A percentile compares a stretch with the other conserved stretches of the same genome.
Evolutionary conservation across 2,797 vertebrate genomes (phyloP).

Genomic region (Protosalanx chinensis): DNA sequence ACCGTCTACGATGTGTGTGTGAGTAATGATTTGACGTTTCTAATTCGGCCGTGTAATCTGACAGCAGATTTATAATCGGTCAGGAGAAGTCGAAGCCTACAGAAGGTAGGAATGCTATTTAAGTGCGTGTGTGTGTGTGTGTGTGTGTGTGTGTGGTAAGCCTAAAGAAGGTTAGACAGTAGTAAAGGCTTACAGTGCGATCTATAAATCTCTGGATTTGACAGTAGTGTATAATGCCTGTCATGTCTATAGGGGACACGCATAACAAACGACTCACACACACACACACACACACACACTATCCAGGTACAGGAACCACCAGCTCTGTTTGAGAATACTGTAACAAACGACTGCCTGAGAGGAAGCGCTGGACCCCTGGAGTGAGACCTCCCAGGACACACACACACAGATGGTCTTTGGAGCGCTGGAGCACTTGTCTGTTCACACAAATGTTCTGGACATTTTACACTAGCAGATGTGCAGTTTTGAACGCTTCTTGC

Average conservation of each 20-base stretch:
- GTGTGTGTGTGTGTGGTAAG: not conserved
- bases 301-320: slow-evolving; percentile 22
- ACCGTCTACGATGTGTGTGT: not conserved
- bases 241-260: slow-evolving; percentile 40
- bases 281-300: not conserved
- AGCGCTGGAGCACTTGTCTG: not conserved
- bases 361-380: slow-evolving; percentile 54
- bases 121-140: slow-evolving; percentile 7
- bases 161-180: not conserved
- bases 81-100: not conserved
- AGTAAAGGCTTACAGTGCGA: not conserved
- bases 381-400: slow-evolving; percentile 53
- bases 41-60: not conserved
- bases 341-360: slow-evolving; percentile 42
- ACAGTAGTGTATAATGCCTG: slow-evolving; percentile 43
- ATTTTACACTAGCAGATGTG: slow-evolving; percentile 30
- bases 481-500: slow-evolving; percentile 24
- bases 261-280: not conserved
- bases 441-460: slow-evolving; percentile 16
- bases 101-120: not conserved
- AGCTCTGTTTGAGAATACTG: slow-evolving; percentile 41
- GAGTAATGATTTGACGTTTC: not conserved
- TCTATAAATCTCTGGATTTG: not conserved
- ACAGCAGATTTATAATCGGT: not conserved
- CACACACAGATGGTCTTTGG: slow-evolving; percentile 20